phyloP scores from a whole-genome alignment of 2,797 vertebrate genomes.

The Echeneis naucrates region DNA sequence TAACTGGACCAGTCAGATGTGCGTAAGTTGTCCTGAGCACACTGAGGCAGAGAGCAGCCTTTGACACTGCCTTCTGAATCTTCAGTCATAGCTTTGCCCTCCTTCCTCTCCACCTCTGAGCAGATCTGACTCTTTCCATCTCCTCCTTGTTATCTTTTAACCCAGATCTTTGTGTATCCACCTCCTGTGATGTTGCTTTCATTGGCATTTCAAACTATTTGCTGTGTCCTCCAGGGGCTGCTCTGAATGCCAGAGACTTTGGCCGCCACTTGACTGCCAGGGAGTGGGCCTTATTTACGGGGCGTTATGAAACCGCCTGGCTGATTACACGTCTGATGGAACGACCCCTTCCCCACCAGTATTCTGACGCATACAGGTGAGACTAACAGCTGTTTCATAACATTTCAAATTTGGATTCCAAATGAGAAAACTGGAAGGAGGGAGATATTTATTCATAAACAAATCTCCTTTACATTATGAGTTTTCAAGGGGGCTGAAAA shows the following conservation, averaged over 20 bases:
- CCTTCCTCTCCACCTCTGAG: not conserved
- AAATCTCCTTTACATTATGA: not conserved
- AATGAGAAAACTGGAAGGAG: not conserved
- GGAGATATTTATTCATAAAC: not conserved
- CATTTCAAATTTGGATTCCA: not conserved
- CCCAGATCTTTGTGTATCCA: not conserved
- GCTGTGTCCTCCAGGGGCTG: constrained; percentile 84
- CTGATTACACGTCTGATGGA: constrained; percentile 90
- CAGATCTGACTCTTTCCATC: not conserved
- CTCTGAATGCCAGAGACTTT: constrained; percentile 88
- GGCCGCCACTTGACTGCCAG: constrained; percentile 88
- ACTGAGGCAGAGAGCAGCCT: not conserved
- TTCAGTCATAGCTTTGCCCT: not conserved
- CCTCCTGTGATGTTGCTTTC: not conserved
- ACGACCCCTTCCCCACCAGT: constrained; percentile 89
- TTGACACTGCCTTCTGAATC: not conserved
- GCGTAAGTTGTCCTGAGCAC: not conserved
- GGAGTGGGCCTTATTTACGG: constrained; percentile 95
- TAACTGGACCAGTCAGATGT: not conserved
- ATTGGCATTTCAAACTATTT: not conserved
- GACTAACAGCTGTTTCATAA: not conserved
- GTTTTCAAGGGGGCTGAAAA: not conserved
- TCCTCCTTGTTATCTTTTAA: not conserved
- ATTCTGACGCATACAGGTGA: constrained; percentile 84
- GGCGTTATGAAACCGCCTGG: constrained; percentile 89